Percentiles rank a stretch among this genome's conserved stretches.
Evolutionary conservation across 2,797 vertebrate genomes (phyloP).

Genomic region (Labeo calbasu): DNA sequence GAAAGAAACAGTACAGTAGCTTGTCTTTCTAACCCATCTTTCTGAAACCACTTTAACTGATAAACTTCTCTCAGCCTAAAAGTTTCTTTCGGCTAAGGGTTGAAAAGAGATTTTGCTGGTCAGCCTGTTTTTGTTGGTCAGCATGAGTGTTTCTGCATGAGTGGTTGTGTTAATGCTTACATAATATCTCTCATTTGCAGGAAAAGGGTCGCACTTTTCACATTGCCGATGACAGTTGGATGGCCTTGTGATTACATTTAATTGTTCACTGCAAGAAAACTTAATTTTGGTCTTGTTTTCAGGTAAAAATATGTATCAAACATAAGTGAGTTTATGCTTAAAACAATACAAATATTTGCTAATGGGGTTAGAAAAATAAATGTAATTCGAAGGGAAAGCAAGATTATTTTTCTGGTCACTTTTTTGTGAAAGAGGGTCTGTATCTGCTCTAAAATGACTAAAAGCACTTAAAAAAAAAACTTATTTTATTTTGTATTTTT

Average conservation of each 20-base stretch:
- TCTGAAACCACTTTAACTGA: neutral
- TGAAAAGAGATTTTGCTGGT: neutral
- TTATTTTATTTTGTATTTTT: no score
- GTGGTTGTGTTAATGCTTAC: constrained; percentile 3
- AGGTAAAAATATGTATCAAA: neutral
- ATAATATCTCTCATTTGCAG: constrained; percentile 4
- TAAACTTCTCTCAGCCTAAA: neutral
- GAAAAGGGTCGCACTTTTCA: neutral
- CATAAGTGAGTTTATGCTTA: no score
- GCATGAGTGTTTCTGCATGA: neutral
- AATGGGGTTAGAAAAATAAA: no score
- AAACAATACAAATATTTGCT: neutral
- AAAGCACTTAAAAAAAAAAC: neutral
- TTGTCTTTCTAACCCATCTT: constrained; percentile 4
- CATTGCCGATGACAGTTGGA: neutral
- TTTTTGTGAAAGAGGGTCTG: no score
- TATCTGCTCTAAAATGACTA: neutral
- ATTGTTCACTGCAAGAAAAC: neutral
- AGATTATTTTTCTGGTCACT: no score
- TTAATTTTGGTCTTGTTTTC: neutral
- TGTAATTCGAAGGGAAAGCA: no score
- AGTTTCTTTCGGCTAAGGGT: neutral
- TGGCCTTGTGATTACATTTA: neutral
- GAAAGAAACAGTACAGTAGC: constrained; percentile 3
- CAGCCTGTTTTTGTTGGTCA: neutral